Evolutionary conservation across 2,888 invertebrate species (phyloP).

Genomic region (Cynaeus angustus): DNA sequence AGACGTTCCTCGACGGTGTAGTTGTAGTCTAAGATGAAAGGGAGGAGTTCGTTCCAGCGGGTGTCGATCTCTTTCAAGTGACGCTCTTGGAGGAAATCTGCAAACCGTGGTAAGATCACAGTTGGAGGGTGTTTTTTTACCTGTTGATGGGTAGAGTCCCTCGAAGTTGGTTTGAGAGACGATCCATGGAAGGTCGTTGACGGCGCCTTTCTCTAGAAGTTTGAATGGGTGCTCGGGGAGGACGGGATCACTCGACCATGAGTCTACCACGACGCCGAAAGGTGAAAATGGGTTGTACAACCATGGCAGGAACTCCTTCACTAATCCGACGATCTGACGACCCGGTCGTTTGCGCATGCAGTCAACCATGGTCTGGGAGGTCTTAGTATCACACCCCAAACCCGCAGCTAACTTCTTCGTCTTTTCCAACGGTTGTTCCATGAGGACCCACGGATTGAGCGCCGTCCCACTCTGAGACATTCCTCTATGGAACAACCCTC

Average conservation of each 20-base stretch:
- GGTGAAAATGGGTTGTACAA: slow-evolving; percentile 82
- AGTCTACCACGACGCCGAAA: slow-evolving; percentile 83
- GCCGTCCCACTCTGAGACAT: slow-evolving; percentile 83
- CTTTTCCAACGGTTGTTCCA: slow-evolving; percentile 76
- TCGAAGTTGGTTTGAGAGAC: slow-evolving; percentile 81
- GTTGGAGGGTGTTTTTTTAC: slow-evolving; percentile 25
- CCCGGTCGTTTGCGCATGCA: slow-evolving; percentile 79
- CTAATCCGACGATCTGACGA: slow-evolving; percentile 75
- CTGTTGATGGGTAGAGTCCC: slow-evolving; percentile 80
- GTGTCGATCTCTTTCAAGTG: slow-evolving; percentile 64
- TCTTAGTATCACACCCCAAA: slow-evolving; percentile 75
- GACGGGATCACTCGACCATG: slow-evolving; percentile 75
- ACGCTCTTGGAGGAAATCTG: slow-evolving; percentile 75
- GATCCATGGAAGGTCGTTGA: slow-evolving; percentile 81
- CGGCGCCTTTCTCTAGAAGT: slow-evolving; percentile 75
- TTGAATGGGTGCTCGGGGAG: slow-evolving; percentile 79
- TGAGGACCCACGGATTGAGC: slow-evolving; percentile 75
- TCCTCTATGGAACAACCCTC: slow-evolving; percentile 76
- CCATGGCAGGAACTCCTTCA: slow-evolving; percentile 75
- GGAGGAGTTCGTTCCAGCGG: slow-evolving; percentile 67
- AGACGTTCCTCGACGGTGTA: slow-evolving; percentile 61
- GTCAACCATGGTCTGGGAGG: slow-evolving; percentile 69
- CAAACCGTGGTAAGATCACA: slow-evolving; percentile 55
- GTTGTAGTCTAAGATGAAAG: slow-evolving; percentile 69
- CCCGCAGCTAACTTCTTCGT: slow-evolving; percentile 76